phyloP scores from a whole-genome alignment of 2,888 invertebrate species.

The Sinhomidia bicolor region DNA sequence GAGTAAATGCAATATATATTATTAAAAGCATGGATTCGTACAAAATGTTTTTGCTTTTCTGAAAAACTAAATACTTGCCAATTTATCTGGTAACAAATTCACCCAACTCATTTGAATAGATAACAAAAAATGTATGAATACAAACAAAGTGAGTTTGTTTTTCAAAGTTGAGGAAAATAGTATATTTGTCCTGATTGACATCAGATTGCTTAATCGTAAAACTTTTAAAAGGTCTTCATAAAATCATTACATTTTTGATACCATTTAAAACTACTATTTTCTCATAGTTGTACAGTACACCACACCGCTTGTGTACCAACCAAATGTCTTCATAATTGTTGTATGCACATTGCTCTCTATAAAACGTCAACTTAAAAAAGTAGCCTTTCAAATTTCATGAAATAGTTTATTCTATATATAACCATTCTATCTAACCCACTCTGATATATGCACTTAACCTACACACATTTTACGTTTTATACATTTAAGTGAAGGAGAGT shows the following conservation, averaged over 20 bases:
- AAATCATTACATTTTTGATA: background rate
- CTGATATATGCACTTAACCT: background rate
- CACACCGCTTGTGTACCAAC: too few species aligned
- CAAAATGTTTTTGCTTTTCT: background rate
- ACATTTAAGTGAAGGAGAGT: background rate
- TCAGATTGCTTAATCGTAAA: background rate
- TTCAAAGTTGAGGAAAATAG: background rate
- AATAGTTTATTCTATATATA: too few species aligned
- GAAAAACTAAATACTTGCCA: background rate
- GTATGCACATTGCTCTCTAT: too few species aligned
- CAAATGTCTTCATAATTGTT: too few species aligned
- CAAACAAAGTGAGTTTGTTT: background rate
- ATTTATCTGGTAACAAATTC: background rate
- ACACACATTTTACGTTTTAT: background rate
- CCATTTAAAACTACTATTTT: background rate
- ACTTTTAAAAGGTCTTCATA: too few species aligned
- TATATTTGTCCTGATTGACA: background rate
- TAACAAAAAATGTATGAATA: background rate
- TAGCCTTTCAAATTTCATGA: too few species aligned
- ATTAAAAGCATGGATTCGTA: background rate
- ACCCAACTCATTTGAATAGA: background rate
- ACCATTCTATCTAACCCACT: background rate
- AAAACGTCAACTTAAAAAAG: too few species aligned
- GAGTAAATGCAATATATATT: background rate
- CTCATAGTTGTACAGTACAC: background rate